Percentiles rank a stretch among this genome's conserved stretches.
Evolutionary conservation across 1,140 invertebrate species (phyloP).

Genomic region (Pseudomyrmex cubaensis): DNA sequence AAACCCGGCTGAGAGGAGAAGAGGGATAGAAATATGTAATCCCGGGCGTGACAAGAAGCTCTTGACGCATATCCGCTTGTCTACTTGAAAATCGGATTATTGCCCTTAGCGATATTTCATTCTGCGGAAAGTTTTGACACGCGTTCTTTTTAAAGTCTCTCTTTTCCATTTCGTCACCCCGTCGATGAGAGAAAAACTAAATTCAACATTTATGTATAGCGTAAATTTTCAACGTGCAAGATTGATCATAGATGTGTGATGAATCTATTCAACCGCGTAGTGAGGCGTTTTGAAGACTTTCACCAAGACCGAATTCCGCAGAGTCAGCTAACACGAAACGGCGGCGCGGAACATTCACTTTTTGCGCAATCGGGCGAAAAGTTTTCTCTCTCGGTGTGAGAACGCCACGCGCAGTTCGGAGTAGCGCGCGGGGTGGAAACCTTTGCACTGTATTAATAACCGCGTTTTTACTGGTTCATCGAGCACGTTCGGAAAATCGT

Average conservation of each 20-base stretch:
- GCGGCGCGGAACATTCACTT: slow-evolving; percentile 27
- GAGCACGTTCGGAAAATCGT: slow-evolving; percentile 37
- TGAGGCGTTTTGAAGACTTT: slow-evolving; percentile 21
- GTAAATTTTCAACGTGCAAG: not conserved
- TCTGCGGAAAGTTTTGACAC: not conserved
- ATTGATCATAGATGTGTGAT: not conserved
- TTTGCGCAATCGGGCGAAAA: slow-evolving; percentile 47
- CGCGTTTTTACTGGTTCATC: slow-evolving; percentile 49
- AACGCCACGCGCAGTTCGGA: not conserved
- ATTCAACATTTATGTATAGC: not conserved
- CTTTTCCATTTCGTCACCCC: not conserved
- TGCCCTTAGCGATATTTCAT: not conserved
- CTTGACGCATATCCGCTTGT: not conserved
- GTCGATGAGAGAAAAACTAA: not conserved
- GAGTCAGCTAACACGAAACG: slow-evolving; percentile 38
- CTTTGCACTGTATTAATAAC: slow-evolving; percentile 57
- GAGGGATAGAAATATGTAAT: slow-evolving; percentile 27
- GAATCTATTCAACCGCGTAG: slow-evolving; percentile 10
- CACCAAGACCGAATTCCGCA: slow-evolving; percentile 19
- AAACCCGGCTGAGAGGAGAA: not conserved
- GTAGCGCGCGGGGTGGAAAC: not conserved
- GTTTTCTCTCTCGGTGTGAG: not conserved
- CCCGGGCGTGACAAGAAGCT: not conserved
- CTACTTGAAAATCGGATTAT: slow-evolving; percentile 19
- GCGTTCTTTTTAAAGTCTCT: not conserved